These are phyloP conservation scores for Illadopsis cleaveri DNA, from an alignment of 2,113 vertebrate species.

Conservation along the genomic window DNA sequence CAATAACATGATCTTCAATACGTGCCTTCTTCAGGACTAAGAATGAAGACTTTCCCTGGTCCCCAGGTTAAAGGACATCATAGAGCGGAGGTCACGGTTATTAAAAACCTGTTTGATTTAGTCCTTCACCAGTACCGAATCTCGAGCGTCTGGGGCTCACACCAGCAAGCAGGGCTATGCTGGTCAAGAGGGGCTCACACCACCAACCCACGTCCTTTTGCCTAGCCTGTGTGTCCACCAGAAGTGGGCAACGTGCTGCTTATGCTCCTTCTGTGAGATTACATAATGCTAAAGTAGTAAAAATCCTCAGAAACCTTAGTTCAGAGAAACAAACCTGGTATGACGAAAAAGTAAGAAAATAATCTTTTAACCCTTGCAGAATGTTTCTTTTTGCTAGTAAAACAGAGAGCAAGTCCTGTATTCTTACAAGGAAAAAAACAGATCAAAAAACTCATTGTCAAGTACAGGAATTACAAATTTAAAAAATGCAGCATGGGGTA, in stretches of 20 bases:
- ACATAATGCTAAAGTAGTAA: constrained; percentile 54
- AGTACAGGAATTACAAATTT: constrained; percentile 66
- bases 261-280: constrained; percentile 38
- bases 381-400: constrained; percentile 48
- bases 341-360: constrained; percentile 59
- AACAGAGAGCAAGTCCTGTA: constrained; percentile 33
- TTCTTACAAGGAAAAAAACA: constrained; percentile 38
- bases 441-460: constrained; percentile 59
- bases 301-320: constrained; percentile 63
- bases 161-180: constrained; percentile 1
- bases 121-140: constrained; percentile 52
- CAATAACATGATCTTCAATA: constrained; percentile 75
- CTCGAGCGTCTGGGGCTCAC: neutral
- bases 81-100: constrained; percentile 46
- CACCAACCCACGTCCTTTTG: neutral
- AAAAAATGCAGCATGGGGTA: constrained; percentile 57
- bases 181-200: neutral
- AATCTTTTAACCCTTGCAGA: constrained; percentile 54
- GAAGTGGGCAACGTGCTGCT: constrained; percentile 15
- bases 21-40: constrained; percentile 59
- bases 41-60: constrained; percentile 58
- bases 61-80: constrained; percentile 57
- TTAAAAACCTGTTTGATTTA: constrained; percentile 35
- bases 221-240: neutral
- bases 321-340: constrained; percentile 58